Percentiles rank a stretch among this genome's conserved stretches.
Conservation (phyloP, 2,888 invertebrate species). For the Lacanobia oleracea region DNA sequence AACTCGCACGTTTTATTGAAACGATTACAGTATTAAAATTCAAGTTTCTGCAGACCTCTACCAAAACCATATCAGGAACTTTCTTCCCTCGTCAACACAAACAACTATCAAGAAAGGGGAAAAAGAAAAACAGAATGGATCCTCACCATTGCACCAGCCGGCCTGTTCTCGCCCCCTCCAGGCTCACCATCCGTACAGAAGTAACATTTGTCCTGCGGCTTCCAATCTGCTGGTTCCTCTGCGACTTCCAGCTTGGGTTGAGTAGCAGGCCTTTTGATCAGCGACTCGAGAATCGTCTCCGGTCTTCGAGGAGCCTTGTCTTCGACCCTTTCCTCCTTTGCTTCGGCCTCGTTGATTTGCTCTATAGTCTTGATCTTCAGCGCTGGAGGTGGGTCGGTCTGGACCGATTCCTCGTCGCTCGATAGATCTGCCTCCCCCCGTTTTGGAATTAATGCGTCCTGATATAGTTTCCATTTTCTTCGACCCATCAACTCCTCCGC, state of each 20-base stretch:
- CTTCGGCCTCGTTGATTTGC: slow-evolving; percentile 87
- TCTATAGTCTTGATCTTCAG: slow-evolving; percentile 90
- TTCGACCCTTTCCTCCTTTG: slow-evolving; percentile 70
- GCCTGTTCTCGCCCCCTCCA: slow-evolving; percentile 74
- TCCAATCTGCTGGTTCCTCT: slow-evolving; percentile 93
- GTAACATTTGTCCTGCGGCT: slow-evolving; percentile 95
- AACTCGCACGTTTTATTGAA: neutral
- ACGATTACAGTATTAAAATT: neutral
- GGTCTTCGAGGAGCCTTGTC: slow-evolving; percentile 76
- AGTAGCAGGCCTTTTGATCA: slow-evolving; percentile 88
- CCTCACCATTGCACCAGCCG: slow-evolving; percentile 75
- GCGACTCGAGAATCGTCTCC: slow-evolving; percentile 89
- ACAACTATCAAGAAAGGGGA: neutral
- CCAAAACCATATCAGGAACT: too few relatives aligned
- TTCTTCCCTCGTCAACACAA: too few relatives aligned
- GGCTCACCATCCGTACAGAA: slow-evolving; percentile 92
- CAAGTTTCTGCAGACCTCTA: too few relatives aligned
- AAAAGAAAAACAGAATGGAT: neutral
- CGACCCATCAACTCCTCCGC: slow-evolving; percentile 99
- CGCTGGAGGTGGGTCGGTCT: slow-evolving; percentile 86
- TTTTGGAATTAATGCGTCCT: slow-evolving; percentile 92
- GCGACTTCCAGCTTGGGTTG: slow-evolving; percentile 84
- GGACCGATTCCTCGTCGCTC: slow-evolving; percentile 87
- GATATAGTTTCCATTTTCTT: slow-evolving; percentile 98
- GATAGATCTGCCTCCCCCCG: slow-evolving; percentile 83